phyloP scores from a whole-genome alignment of 2,888 invertebrate species.

The Pogonocherus hispidulus region DNA sequence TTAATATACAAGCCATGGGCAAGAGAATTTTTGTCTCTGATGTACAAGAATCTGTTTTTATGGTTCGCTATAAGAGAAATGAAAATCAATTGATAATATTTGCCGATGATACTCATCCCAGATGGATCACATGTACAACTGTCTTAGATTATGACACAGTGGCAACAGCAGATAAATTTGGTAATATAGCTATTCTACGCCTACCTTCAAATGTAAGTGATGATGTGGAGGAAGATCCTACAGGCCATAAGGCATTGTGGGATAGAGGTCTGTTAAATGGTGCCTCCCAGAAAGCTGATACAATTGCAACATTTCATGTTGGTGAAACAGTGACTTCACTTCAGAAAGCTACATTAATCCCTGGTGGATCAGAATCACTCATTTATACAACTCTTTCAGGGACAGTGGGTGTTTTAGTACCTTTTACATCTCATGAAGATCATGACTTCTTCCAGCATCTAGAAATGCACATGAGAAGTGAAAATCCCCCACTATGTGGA shows the following conservation, averaged over 20 bases:
- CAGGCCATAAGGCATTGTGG: constrained; percentile 98
- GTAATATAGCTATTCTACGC: constrained; percentile 88
- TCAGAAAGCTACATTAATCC: constrained; percentile 91
- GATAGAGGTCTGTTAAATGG: constrained; percentile 75
- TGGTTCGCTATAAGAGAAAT: constrained; percentile 92
- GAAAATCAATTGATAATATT: constrained; percentile 99
- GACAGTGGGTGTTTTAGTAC: constrained; percentile 92
- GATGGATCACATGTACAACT: constrained; percentile 94
- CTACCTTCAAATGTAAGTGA: constrained; percentile 93
- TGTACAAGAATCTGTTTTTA: constrained; percentile 97
- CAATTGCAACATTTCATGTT: constrained; percentile 92
- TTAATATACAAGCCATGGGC: constrained; percentile 94
- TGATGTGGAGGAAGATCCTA: constrained; percentile 99
- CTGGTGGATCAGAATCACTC: constrained; percentile 96
- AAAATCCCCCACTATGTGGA: constrained; percentile 96
- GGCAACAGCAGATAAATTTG: constrained; percentile 98
- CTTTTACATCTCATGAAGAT: constrained; percentile 96
- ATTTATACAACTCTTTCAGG: constrained; percentile 97
- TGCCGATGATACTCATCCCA: constrained; percentile 97
- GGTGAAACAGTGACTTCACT: constrained; percentile 97
- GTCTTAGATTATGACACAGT: constrained; percentile 97
- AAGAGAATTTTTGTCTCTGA: constrained; percentile 96
- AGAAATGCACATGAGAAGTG: constrained; percentile 99
- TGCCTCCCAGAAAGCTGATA: constrained; percentile 97
- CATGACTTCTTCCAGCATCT: constrained; percentile 99